These are phyloP conservation scores for Nemapogon koenigi DNA, from an alignment of 2,888 invertebrate species.

Conservation along the genomic window DNA sequence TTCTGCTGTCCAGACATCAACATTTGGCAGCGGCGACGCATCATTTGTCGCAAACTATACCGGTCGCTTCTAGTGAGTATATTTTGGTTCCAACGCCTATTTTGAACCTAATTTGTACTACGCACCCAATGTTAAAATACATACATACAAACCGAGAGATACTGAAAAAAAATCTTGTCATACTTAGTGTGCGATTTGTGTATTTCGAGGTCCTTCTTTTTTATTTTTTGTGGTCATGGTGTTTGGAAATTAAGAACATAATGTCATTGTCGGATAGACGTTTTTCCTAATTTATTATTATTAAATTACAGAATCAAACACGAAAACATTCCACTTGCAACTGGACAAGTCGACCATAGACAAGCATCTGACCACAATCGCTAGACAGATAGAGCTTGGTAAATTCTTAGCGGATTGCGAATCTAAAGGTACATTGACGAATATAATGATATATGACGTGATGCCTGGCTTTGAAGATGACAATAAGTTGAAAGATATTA, in stretches of 20 bases:
- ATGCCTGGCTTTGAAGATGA: constrained; percentile 25
- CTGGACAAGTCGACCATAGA: constrained; percentile 75
- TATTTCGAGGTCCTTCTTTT: too few species aligned
- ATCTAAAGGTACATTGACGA: constrained; percentile 48
- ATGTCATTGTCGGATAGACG: too few species aligned
- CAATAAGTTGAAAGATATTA: constrained; percentile 25
- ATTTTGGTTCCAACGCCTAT: too few species aligned
- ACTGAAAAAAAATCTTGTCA: too few species aligned
- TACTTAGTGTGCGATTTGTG: too few species aligned
- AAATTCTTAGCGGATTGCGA: constrained; percentile 75
- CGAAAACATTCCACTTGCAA: constrained; percentile 70
- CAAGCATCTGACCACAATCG: constrained; percentile 79
- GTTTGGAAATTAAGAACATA: too few species aligned
- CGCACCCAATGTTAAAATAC: too few species aligned
- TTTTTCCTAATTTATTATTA: too few species aligned
- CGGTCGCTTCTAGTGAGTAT: constrained; percentile 32
- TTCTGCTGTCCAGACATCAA: constrained; percentile 57
- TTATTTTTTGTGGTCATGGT: too few species aligned
- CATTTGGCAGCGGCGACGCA: constrained; percentile 66
- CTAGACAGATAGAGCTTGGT: constrained; percentile 81
- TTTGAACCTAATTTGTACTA: too few species aligned
- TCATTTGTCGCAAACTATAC: constrained; percentile 67
- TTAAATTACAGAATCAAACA: constrained; percentile 37
- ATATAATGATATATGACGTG: constrained; percentile 36
- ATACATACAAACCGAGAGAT: too few species aligned